phyloP scores from a whole-genome alignment of 2,113 vertebrate species.

The Chitala chitala region DNA sequence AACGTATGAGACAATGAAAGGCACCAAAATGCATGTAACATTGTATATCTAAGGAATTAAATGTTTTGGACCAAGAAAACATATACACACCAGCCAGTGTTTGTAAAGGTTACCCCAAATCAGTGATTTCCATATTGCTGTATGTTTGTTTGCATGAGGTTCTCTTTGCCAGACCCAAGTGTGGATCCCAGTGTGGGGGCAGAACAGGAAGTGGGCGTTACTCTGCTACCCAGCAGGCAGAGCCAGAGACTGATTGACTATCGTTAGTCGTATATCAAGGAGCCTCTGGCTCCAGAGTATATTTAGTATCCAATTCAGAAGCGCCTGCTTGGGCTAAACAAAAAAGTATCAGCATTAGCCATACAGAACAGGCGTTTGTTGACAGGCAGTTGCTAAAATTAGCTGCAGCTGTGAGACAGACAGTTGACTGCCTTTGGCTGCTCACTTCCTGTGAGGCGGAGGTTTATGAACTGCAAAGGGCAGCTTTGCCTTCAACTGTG shows the following conservation, averaged over 20 bases:
- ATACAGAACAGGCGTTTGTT: conserved; percentile 21
- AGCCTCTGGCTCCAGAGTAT: conserved; percentile 22
- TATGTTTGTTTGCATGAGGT: too few species aligned
- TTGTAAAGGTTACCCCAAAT: too few species aligned
- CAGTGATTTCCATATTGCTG: too few species aligned
- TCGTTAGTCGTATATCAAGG: conserved; percentile 16
- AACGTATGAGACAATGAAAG: too few species aligned
- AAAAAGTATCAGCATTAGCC: conserved; percentile 29
- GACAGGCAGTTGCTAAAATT: conserved; percentile 32
- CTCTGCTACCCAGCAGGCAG: too few species aligned
- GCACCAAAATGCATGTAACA: not conserved
- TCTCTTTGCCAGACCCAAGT: too few species aligned
- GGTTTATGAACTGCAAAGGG: conserved; percentile 23
- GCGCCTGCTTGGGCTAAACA: not conserved
- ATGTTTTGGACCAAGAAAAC: not conserved
- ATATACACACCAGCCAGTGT: conserved; percentile 4
- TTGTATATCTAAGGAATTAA: not conserved
- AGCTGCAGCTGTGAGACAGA: conserved; percentile 20
- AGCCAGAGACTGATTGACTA: conserved; percentile 27
- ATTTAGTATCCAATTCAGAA: conserved; percentile 36
- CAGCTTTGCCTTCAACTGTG: not conserved
- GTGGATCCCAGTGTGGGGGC: too few species aligned
- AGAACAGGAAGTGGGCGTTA: too few species aligned
- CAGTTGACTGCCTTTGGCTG: conserved; percentile 20
- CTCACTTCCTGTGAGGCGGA: conserved; percentile 31